phyloP scores from a whole-genome alignment of 2,888 invertebrate genomes.

The Conus canariensis region DNA sequence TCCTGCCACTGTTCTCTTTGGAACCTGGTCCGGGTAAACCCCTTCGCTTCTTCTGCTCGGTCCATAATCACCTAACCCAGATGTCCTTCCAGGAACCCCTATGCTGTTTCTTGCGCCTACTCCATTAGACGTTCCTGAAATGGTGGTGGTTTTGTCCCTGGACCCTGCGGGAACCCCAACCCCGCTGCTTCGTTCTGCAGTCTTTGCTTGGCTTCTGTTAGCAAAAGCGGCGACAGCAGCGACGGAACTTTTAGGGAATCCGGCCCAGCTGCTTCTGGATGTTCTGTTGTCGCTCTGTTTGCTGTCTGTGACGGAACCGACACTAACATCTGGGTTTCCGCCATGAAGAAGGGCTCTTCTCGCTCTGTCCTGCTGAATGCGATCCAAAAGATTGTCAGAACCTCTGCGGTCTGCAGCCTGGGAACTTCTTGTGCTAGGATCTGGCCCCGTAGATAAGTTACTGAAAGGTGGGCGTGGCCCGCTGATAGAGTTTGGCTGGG shows the following conservation, averaged over 20 bases:
- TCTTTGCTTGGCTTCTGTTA: not conserved
- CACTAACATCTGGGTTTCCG: not conserved
- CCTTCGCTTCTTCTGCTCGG: not conserved
- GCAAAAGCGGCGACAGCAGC: slow-evolving; percentile 1
- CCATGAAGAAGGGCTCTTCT: slow-evolving; percentile 12
- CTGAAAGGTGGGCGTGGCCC: not conserved
- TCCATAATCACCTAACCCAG: not conserved
- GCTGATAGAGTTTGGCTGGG: not conserved
- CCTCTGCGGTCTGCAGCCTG: not conserved
- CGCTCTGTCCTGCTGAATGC: not conserved
- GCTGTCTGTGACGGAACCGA: not conserved
- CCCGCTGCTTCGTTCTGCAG: not conserved
- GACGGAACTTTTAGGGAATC: not conserved
- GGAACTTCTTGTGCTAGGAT: not conserved
- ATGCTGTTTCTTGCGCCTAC: too few species aligned
- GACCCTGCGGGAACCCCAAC: too few species aligned
- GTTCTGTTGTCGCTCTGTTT: too few species aligned
- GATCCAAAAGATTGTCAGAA: not conserved
- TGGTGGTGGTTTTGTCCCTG: too few species aligned
- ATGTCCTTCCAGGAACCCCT: not conserved
- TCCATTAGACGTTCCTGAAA: too few species aligned
- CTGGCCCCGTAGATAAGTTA: not conserved
- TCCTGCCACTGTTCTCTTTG: not conserved
- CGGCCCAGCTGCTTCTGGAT: not conserved
- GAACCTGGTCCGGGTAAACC: too few species aligned